Evolutionary conservation across 1,140 invertebrate species (phyloP), one percentile per base, ranked within the genome.

Genomic region (Panagrolaimus sp.): DNA sequence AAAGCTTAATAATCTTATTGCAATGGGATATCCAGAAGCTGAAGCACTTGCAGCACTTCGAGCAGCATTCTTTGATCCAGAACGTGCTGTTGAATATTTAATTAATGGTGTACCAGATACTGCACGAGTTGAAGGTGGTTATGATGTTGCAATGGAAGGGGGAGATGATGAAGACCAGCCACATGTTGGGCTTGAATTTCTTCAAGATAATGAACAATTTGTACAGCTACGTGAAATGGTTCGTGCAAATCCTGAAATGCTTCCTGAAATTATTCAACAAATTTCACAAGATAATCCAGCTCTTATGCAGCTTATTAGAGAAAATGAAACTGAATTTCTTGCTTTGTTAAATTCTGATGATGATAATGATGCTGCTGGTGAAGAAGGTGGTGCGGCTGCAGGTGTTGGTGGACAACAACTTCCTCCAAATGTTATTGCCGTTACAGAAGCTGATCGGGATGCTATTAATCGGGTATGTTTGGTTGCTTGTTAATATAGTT

Each of bases 41-140:
- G 85, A 88, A 61, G 76, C 69, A 20, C 9, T 79, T 81, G 88
- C 90, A 79, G 96, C 96, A 5, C 86, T 99, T 64, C 86, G 92
- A 74, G 94, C 94, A n/a, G 96, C 93, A 82, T 98, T 91, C 84
- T 97, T 96, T 83, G 98, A 98, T 85, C 92, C 94, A 44, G 94
- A 98, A 83, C 88, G 96, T 85, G 96, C 96, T 72, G 96, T 98
- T 16, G 96, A 99, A 86, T 98, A 98, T 86, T 87, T 98, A 66
- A 88, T 98, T 44, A 78, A 20, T 46, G 78, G 78, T 42, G 76
- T 79, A 31, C 79, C 79, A 0, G 78, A 78, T 20, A 61, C 48
- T 20, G 31, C 38, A 57, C 38, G 51, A 5, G 27, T 23, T 63
- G 38, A 23, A 9, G n/a, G 27, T 14, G 62, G 27, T 2, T 9